Evolutionary conservation across 2,888 invertebrate species (phyloP).

Genomic region (Ashinkailepas kermadecensis): DNA sequence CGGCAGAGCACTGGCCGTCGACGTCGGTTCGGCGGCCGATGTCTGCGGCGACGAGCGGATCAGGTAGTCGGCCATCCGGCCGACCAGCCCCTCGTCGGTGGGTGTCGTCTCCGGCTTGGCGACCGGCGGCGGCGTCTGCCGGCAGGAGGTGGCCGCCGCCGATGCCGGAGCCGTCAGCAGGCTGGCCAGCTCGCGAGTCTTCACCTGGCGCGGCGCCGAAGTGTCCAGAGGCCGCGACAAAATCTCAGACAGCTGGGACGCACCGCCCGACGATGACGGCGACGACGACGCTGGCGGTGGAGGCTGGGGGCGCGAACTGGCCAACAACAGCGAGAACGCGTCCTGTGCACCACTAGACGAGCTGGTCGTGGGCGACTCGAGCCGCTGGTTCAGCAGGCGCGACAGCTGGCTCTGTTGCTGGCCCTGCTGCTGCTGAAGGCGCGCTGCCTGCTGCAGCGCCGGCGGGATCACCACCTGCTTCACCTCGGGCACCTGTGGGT

Average conservation of each 20-base stretch:
- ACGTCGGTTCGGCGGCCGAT: not conserved
- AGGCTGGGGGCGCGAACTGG: not conserved
- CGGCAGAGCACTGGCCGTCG: conserved; percentile 9
- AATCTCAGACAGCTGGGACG: conserved; percentile 17
- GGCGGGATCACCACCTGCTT: conserved; percentile 17
- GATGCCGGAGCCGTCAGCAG: not conserved
- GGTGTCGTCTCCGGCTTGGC: not conserved
- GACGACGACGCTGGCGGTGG: not conserved
- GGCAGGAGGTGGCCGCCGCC: not conserved
- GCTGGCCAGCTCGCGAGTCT: conserved; percentile 16
- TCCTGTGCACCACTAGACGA: not conserved
- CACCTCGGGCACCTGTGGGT: conserved; percentile 13
- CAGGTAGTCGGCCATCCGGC: conserved; percentile 23
- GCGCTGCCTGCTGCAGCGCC: conserved; percentile 16
- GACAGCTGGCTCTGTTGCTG: conserved; percentile 3
- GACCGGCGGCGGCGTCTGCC: not conserved
- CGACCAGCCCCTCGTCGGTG: conserved; percentile 15
- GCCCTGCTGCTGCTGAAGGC: conserved; percentile 9
- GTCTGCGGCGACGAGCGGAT: conserved; percentile 3
- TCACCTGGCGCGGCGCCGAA: conserved; percentile 13
- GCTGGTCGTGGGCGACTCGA: not conserved
- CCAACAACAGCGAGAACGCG: conserved; percentile 3
- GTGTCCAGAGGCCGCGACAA: conserved; percentile 17
- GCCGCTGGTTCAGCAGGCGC: conserved; percentile 19
- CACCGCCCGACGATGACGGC: not conserved